phyloP scores from a whole-genome alignment of 2,888 invertebrate genomes.

The Philaethria dido region DNA sequence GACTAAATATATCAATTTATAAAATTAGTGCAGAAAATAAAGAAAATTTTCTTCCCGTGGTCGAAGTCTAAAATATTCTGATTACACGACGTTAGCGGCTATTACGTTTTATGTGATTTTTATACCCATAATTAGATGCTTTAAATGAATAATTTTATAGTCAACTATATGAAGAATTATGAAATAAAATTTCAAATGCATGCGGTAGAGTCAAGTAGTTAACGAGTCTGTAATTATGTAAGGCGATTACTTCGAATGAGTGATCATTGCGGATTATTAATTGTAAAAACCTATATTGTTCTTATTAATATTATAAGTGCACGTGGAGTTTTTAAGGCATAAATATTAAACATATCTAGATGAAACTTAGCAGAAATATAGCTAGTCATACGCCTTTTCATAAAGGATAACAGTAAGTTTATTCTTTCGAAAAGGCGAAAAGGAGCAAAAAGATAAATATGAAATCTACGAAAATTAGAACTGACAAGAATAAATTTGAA shows the following conservation, averaged over 20 bases:
- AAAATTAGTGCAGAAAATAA: too few relatives aligned
- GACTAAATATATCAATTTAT: too few relatives aligned
- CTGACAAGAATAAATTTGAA: too few relatives aligned
- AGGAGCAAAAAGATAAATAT: too few relatives aligned
- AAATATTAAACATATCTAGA: too few relatives aligned
- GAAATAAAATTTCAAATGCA: background rate
- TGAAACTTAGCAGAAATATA: too few relatives aligned
- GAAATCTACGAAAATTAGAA: too few relatives aligned
- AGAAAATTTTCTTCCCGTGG: too few relatives aligned
- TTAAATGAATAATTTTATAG: slow-evolving; percentile 11
- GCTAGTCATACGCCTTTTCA: too few relatives aligned
- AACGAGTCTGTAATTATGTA: slow-evolving; percentile 11
- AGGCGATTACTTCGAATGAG: slow-evolving; percentile 29
- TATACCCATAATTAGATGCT: background rate
- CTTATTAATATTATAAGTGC: background rate
- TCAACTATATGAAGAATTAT: background rate
- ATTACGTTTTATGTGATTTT: background rate
- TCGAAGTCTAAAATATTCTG: background rate
- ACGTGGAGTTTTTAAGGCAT: too few relatives aligned
- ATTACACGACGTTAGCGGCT: background rate
- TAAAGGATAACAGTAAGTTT: too few relatives aligned
- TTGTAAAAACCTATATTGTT: background rate
- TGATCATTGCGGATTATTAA: slow-evolving; percentile 33
- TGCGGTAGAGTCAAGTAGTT: background rate
- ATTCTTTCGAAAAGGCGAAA: too few relatives aligned